phyloP scores from a whole-genome alignment of 2,113 vertebrate species.

The Mirounga angustirostris region DNA sequence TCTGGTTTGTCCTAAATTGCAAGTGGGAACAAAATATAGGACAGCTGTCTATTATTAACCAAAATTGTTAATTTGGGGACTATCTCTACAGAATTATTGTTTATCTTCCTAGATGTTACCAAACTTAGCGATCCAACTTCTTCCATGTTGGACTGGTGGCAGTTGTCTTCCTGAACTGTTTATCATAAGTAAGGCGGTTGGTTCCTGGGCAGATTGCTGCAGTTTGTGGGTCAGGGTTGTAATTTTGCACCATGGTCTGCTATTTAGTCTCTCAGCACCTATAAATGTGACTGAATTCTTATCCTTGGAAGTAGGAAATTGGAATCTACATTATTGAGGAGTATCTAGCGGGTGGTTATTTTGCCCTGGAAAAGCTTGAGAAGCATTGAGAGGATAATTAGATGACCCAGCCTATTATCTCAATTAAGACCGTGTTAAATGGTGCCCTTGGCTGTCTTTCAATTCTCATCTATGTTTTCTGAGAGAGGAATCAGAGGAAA shows the following conservation, averaged over 20 bases:
- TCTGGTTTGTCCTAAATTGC: neutral
- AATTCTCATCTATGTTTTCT: neutral
- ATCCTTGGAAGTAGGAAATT: neutral
- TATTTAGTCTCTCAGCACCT: neutral
- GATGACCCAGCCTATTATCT: neutral
- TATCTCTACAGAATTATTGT: neutral
- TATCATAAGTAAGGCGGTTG: neutral
- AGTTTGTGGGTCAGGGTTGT: neutral
- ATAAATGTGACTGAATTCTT: neutral
- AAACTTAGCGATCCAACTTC: neutral
- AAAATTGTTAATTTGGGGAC: neutral
- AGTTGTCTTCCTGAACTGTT: neutral
- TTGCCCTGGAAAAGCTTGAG: neutral
- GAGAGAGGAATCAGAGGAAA: neutral
- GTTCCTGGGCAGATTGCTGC: neutral
- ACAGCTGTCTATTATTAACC: neutral
- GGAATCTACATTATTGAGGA: neutral
- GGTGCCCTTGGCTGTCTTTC: neutral
- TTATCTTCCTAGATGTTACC: neutral
- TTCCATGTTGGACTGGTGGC: neutral
- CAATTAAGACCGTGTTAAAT: neutral
- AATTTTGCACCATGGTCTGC: neutral
- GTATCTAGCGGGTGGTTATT: neutral
- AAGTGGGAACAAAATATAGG: neutral
- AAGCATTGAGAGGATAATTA: neutral